Base-by-base conservation (phyloP, 2,888 invertebrate genomes). In the Tetanocera ferruginea region DNA sequence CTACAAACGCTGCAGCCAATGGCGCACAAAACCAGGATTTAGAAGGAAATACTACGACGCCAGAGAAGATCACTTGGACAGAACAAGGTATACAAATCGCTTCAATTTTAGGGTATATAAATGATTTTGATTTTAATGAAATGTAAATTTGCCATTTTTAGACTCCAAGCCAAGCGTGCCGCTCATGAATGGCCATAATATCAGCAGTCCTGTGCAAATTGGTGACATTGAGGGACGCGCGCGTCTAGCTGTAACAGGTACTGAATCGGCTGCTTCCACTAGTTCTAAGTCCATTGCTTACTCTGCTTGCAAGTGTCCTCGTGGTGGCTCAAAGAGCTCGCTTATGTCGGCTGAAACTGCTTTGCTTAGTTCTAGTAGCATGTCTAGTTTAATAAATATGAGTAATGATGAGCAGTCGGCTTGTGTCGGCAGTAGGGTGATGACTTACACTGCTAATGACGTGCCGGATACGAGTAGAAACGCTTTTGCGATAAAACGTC, bases 211-310 rank as follows among this genome's bases (percentile, higher is more conserved):
- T 31, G 28, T 49, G 23, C 25, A 76, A 19, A 34, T 60, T 49
- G 74, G 37, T 14, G 28, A 34, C 70, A 69, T 52, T 60, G 79
- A 79, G 79, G 89, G 85, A 80, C 83, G 81, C 76, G 81, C 82
- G 52, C 79, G 80, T 55, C 79, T 83, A 55, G 83, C 83, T 72
- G 86, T 86, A 78, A 82, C 86, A 82, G 86, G 86, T 88, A 87
- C 80, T 83, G 83, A 85, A 81, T 82, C 79, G 82, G 80, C 84
- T 81, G 73, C 76, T 81, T 77, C 77, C 75, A 64, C 43, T 78
- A 69, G 43, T 62, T 70, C 52, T 69, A 77, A 80, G 80, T 79
- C 67, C 64, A 72, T 64, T 79, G 77, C 79, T 83, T 74, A 6
- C 70, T 75, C 34, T 72, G 76, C 82, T 77, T 77, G 79, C 64